Evolutionary conservation across 2,888 invertebrate genomes (phyloP).

Genomic region (Rosalia funebris): DNA sequence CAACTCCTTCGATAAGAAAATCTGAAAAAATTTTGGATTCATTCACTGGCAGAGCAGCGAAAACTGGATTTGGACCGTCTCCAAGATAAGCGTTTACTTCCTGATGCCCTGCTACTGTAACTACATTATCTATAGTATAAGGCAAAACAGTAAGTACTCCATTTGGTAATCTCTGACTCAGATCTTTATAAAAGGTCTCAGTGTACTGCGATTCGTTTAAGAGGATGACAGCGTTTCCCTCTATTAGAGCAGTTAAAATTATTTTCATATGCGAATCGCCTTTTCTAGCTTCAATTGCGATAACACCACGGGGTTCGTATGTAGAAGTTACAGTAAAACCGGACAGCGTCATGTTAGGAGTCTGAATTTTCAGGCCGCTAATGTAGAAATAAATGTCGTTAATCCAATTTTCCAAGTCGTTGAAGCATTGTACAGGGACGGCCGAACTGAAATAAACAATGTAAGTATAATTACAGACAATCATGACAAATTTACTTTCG

Average conservation of each 20-base stretch:
- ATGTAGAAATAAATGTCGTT: too few relatives aligned
- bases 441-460: too few relatives aligned
- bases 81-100: slow-evolving; percentile 44
- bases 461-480: too few relatives aligned
- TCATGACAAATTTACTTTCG: too few relatives aligned
- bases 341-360: slow-evolving; percentile 4
- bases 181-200: slow-evolving; percentile 40
- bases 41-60: slow-evolving; percentile 29
- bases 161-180: slow-evolving; percentile 45
- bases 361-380: too few relatives aligned
- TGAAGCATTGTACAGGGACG: too few relatives aligned
- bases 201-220: slow-evolving; percentile 36
- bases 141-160: slow-evolving; percentile 46
- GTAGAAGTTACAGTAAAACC: slow-evolving; percentile 43
- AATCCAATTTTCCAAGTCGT: too few relatives aligned
- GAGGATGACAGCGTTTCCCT: slow-evolving; percentile 57
- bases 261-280: slow-evolving; percentile 36
- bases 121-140: slow-evolving; percentile 35
- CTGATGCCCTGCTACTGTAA: slow-evolving; percentile 43
- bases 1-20: slow-evolving; percentile 36
- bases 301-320: slow-evolving; percentile 51
- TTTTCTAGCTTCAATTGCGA: slow-evolving; percentile 47
- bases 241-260: slow-evolving; percentile 51
- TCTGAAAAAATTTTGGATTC: slow-evolving; percentile 41
- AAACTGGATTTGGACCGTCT: slow-evolving; percentile 31